Evolutionary conservation across 2,888 invertebrate genomes (phyloP).

Genomic region (Tillus elongatus): DNA sequence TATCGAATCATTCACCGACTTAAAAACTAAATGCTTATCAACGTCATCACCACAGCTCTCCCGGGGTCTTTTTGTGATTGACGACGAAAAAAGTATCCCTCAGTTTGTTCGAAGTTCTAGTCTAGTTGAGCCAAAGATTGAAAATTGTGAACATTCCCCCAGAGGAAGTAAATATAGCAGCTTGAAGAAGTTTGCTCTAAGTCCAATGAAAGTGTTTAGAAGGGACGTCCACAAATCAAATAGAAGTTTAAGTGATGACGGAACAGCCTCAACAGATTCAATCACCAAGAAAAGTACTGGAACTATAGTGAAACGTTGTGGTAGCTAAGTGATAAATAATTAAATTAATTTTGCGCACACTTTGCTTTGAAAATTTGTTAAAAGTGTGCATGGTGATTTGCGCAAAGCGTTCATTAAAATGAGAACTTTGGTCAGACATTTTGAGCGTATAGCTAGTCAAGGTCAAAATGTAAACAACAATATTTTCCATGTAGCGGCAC

Average conservation of each 20-base stretch:
- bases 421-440: too few species aligned
- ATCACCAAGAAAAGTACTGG: too few species aligned
- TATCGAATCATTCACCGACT: slow-evolving; percentile 17
- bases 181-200: slow-evolving; percentile 13
- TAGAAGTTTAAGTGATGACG: slow-evolving; percentile 29
- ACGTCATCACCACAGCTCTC: slow-evolving; percentile 36
- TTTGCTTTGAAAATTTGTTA: too few species aligned
- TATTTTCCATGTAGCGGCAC: too few species aligned
- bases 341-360: too few species aligned
- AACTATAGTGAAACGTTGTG: too few species aligned
- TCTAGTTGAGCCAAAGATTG: slow-evolving; percentile 14
- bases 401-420: too few species aligned
- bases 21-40: slow-evolving; percentile 22
- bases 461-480: too few species aligned
- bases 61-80: slow-evolving; percentile 30
- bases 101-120: slow-evolving; percentile 16
- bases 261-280: slow-evolving; percentile 20
- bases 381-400: too few species aligned
- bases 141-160: slow-evolving; percentile 10
- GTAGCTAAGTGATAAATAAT: too few species aligned
- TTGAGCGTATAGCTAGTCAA: too few species aligned
- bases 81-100: slow-evolving; percentile 21
- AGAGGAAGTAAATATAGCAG: not conserved
- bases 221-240: slow-evolving; percentile 21
- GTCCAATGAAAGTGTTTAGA: slow-evolving; percentile 23